Base-by-base conservation (phyloP, 2,888 invertebrate species). In the Lepeophtheirus nordmannii region DNA sequence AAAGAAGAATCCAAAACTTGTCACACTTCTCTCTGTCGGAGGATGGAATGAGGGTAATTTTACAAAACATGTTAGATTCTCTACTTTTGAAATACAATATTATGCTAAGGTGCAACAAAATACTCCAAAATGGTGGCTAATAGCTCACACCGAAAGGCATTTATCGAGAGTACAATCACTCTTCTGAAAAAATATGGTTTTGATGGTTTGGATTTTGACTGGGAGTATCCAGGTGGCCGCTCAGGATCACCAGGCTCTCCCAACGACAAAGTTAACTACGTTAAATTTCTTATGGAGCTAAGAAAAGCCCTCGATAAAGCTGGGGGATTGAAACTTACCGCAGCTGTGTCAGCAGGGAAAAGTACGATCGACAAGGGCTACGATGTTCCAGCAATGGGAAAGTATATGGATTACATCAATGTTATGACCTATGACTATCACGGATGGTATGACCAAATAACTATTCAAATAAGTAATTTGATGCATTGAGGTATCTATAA, bases 201-300 rank as follows among this genome's bases (percentile, higher is more conserved):
- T 69, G 83, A 86, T 71, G 86, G 86, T 1, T 75, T 86, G 0
- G 85, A 86, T 71, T 61, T 86, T 0, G 85, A 86, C 72, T 86
- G 86, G 74, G 71, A 85, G 71, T 85, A 84, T 70, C 85, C 85
- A 0, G 70, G 69, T 17, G 70, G 69, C 37, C 30, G 77, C 60
- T 79, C 81, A 59, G 75, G 82, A 40, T 82, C 82, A 68, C 76
- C 81, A 30, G 76, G 75, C 0, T 56, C 67, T 10, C 75, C 73
- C 0, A 82, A 83, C 67, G 71, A 70, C 67, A 69, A 71, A 67
- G n/a, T 59, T 39, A 70, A 70, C 61, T 69, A 69, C 37, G 70
- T 68, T 3, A 53, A 65, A n/a, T 66, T 70, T 10, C 63, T 71
- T 0, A 67, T 69, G 46, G 71, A 71, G 58, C 68, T 71, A 2